These are phyloP conservation scores for Aphis craccivora DNA, from an alignment of 1,140 invertebrate genomes.

Conservation along the genomic window DNA sequence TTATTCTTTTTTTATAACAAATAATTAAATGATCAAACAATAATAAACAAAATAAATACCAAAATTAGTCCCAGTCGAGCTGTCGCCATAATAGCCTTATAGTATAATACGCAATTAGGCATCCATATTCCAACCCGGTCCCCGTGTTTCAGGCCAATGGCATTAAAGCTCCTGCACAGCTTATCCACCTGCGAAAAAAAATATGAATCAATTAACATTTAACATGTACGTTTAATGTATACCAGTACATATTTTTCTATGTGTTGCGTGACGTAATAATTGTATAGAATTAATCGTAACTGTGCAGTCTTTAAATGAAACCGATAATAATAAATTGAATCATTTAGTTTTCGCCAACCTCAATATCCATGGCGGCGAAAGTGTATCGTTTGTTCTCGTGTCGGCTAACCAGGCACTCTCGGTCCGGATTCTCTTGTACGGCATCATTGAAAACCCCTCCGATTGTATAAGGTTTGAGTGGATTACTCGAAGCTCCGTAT, in stretches of 20 bases:
- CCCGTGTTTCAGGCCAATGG: background rate
- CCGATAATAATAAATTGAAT: background rate
- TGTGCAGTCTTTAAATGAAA: background rate
- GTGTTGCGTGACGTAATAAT: background rate
- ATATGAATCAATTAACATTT: background rate
- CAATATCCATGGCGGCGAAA: background rate
- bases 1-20: background rate
- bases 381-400: constrained; percentile 37
- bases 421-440: background rate
- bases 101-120: constrained; percentile 19
- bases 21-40: background rate
- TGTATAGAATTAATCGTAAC: background rate
- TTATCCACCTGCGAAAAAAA: constrained; percentile 68
- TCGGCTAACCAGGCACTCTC: constrained; percentile 13
- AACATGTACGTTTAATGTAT: background rate
- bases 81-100: background rate
- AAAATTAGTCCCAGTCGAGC: constrained; percentile 40
- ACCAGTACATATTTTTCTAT: background rate
- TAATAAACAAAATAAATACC: background rate
- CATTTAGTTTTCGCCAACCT: background rate
- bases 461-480: constrained; percentile 9
- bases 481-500: background rate
- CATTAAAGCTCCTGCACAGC: constrained; percentile 9
- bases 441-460: constrained; percentile 15
- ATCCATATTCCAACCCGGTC: constrained; percentile 35